Conservation (phyloP, 2,113 vertebrate genomes). For the Dicentrarchus labrax region DNA sequence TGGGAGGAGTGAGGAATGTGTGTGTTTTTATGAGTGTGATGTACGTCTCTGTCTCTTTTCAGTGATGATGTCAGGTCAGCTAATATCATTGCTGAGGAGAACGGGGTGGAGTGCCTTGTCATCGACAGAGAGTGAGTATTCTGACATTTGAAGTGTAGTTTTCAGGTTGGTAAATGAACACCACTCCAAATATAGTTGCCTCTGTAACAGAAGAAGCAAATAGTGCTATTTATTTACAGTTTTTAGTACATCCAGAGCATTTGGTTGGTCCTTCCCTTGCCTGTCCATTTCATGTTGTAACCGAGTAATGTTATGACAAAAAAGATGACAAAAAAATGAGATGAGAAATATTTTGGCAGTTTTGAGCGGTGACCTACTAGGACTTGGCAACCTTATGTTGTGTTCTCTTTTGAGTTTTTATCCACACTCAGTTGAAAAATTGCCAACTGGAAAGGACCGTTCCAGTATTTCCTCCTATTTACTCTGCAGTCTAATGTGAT, state of each 20-base stretch:
- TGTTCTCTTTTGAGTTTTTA: not conserved
- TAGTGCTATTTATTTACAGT: no score
- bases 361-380: no score
- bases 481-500: no score
- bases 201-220: not conserved
- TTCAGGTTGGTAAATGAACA: not conserved
- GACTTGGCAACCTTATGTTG: no score
- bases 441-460: not conserved
- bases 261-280: no score
- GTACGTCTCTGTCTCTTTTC: constrained; percentile 29
- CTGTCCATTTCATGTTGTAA: no score
- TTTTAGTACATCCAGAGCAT: not conserved
- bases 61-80: constrained; percentile 86
- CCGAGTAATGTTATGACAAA: no score
- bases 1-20: not conserved
- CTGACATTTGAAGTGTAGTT: not conserved
- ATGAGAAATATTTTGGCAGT: no score
- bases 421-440: not conserved
- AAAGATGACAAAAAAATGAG: no score
- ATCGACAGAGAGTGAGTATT: constrained; percentile 86
- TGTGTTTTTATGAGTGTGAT: not conserved
- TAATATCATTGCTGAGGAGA: constrained; percentile 85
- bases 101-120: constrained; percentile 85
- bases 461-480: not conserved
- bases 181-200: not conserved